Evolutionary conservation across 2,797 vertebrate species (phyloP).

Genomic region (Staurois parvus): DNA sequence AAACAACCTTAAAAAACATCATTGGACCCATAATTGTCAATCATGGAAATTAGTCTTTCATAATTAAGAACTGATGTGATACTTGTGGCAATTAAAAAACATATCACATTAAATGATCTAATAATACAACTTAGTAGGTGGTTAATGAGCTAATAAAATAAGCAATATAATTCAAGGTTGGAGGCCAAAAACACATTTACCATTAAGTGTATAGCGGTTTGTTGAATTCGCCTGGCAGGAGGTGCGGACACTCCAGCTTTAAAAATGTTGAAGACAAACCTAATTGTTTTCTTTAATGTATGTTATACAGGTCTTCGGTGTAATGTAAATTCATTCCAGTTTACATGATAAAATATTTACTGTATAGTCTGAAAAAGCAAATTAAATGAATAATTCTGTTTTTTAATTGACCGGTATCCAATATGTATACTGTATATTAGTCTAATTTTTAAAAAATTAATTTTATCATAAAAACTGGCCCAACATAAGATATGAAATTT

Average conservation of each 20-base stretch:
- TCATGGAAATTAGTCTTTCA: conserved; percentile 56
- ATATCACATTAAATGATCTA: conserved; percentile 67
- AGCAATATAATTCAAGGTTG: conserved; percentile 75
- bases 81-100: conserved; percentile 62
- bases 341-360: conserved; percentile 17
- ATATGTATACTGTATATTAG: too few relatives aligned
- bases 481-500: too few relatives aligned
- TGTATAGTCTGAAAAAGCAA: neutral
- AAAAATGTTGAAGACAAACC: conserved; percentile 64
- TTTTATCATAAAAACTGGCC: too few relatives aligned
- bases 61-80: conserved; percentile 58
- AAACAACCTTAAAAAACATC: conserved; percentile 35
- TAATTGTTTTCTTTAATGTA: conserved; percentile 64
- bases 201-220: conserved; percentile 67
- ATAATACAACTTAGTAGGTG: conserved; percentile 73
- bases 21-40: conserved; percentile 45
- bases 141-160: conserved; percentile 79
- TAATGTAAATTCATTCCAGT: conserved; percentile 11
- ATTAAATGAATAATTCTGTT: neutral
- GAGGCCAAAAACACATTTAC: conserved; percentile 74
- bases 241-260: conserved; percentile 50
- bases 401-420: too few relatives aligned
- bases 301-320: conserved; percentile 40
- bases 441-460: too few relatives aligned
- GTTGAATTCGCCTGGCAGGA: conserved; percentile 64